Conservation (phyloP, 2,888 invertebrate genomes). For the Campoletis raptor region DNA sequence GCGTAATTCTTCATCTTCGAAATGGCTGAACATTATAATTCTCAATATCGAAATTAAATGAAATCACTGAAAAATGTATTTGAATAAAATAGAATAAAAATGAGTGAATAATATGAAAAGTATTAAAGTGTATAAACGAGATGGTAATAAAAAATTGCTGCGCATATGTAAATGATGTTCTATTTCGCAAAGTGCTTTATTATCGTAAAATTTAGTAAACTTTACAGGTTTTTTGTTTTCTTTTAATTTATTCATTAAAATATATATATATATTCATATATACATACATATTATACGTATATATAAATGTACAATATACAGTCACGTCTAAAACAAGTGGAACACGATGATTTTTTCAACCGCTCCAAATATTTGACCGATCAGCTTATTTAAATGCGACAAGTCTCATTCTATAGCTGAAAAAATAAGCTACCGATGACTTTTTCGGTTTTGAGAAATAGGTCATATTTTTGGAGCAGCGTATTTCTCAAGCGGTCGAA, state of each 20-base stretch:
- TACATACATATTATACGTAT: not conserved
- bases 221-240: conserved; percentile 72
- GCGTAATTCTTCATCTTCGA: conserved; percentile 80
- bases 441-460: not conserved
- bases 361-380: not conserved
- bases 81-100: not conserved
- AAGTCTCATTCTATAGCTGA: not conserved
- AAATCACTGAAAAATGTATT: not conserved
- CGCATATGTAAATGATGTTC: conserved; percentile 61
- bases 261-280: not conserved
- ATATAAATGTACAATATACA: not conserved
- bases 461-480: not conserved
- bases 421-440: not conserved
- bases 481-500: not conserved
- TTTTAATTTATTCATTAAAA: conserved; percentile 17
- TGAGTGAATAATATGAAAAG: not conserved
- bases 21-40: conserved; percentile 58
- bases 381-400: not conserved
- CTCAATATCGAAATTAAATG: not conserved
- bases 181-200: conserved; percentile 80
- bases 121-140: not conserved
- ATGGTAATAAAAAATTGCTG: conserved; percentile 10
- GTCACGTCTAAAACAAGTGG: not conserved
- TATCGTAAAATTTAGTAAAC: conserved; percentile 80
- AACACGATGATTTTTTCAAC: not conserved